phyloP scores from a whole-genome alignment of 2,113 vertebrate species.

The Origma solitaria region DNA sequence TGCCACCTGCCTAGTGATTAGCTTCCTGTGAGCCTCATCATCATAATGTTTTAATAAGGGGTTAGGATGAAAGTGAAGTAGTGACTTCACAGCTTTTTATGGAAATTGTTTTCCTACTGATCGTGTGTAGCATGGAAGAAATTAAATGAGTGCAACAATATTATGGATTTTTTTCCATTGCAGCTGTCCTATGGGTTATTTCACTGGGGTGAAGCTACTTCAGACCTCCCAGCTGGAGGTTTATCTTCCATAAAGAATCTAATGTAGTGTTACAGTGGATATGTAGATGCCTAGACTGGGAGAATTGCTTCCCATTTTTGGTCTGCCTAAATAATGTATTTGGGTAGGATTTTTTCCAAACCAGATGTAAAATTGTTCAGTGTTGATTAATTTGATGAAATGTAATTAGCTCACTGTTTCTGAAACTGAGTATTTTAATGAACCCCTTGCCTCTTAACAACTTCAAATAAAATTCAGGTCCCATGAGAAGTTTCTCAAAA shows the following conservation, averaged over 20 bases:
- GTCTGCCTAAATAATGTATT: not conserved
- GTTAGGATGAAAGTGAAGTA: not conserved
- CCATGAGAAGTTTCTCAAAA: not conserved
- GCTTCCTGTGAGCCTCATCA: not conserved
- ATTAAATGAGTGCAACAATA: not conserved
- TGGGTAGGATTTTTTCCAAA: not conserved
- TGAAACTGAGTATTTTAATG: not conserved
- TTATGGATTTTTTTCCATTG: not conserved
- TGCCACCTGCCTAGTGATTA: not conserved
- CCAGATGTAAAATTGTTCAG: not conserved
- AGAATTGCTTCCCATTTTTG: not conserved
- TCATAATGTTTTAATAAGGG: not conserved
- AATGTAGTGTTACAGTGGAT: not conserved
- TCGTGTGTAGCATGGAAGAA: not conserved
- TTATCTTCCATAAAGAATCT: not conserved
- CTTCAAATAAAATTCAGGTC: not conserved
- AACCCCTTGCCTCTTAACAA: not conserved
- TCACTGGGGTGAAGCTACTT: not conserved
- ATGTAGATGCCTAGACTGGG: not conserved
- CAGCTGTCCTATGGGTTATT: not conserved
- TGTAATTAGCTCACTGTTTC: not conserved
- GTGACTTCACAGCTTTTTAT: not conserved
- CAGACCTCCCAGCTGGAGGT: not conserved
- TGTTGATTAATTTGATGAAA: not conserved
- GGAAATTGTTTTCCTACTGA: not conserved